Base-by-base conservation (phyloP, 2,797 vertebrate genomes). In the Morelia viridis region DNA sequence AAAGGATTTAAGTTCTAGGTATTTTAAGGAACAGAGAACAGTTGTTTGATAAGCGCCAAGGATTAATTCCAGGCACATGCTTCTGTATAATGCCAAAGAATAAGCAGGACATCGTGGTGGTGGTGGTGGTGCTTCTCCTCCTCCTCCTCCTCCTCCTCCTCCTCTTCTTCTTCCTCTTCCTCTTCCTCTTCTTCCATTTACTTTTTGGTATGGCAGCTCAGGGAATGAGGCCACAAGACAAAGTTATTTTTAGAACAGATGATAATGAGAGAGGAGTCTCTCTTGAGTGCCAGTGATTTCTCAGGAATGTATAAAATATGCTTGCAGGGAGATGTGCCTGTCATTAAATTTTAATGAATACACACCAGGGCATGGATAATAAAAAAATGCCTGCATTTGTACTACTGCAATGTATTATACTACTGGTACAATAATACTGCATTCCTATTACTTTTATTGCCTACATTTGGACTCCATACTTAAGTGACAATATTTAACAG, bases 341-440 rank as follows among this genome's bases (percentile, higher is more conserved):
- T 76, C 93, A 92, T 85, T 93, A 95, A 94, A 76, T 93, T 95
- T 95, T 93, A 94, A 94, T 94, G 91, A 96, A 92, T 2, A 95
- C n/a, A 68, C 60, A 28, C 92, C 92, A 93, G 1, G 13, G 86
- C 60, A 53, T 89, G 90, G 87, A 64, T 65, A 92, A 94, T 94
- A 95, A 96, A 94, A 93, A 94, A 95, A 86, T 91, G 86, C 92
- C 53, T 35, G 35, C 35, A 35, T 35, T 94, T 10, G 22, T 80
- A 94, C 84, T 68, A 88, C 53, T 95, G 92, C 41, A 92, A 68
- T 50, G 64, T 90, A 92, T 80, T 65, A 89, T 26, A 24, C 53
- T 64, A 65, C 87, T 85, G 50, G 90, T 64, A 92, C 6, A 28
- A 26, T 90, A 0, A 0, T 64, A 71, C 88, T 94, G 92, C 88